Evolutionary conservation across 2,113 vertebrate genomes (phyloP).

Genomic region (Oryzias javanicus): DNA sequence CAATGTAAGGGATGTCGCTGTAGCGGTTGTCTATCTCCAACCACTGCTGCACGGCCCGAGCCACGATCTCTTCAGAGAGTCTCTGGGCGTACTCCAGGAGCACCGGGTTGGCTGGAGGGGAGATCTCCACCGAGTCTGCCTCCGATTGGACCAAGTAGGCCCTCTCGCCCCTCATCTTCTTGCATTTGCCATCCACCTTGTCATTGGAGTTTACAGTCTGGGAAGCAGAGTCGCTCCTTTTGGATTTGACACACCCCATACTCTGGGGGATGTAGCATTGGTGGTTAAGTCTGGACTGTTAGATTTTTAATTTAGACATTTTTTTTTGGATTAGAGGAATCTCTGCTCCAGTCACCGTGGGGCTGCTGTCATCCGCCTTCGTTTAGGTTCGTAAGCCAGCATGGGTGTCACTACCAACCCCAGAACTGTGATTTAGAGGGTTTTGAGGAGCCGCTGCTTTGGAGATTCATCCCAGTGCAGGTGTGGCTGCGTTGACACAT

Average conservation of each 20-base stretch:
- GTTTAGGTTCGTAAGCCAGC: slow-evolving; percentile 29
- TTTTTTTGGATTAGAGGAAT: slow-evolving; percentile 1
- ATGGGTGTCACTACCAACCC: background rate
- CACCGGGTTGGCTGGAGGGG: slow-evolving; percentile 50
- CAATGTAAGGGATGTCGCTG: slow-evolving; percentile 93
- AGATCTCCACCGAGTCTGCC: slow-evolving; percentile 43
- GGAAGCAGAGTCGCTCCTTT: slow-evolving; percentile 74
- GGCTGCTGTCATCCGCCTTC: slow-evolving; percentile 33
- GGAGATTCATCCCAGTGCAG: slow-evolving; percentile 70
- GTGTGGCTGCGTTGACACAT: slow-evolving; percentile 3
- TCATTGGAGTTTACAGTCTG: slow-evolving; percentile 68
- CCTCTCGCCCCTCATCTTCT: slow-evolving; percentile 65
- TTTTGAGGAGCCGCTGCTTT: slow-evolving; percentile 46
- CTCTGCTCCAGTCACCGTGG: background rate
- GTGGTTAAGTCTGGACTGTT: slow-evolving; percentile 13
- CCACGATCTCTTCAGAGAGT: slow-evolving; percentile 87
- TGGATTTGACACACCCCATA: slow-evolving; percentile 98
- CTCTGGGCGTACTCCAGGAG: slow-evolving; percentile 87
- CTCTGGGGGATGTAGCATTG: slow-evolving; percentile 59
- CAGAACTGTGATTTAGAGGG: background rate
- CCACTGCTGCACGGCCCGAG: slow-evolving; percentile 89
- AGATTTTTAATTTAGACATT: background rate
- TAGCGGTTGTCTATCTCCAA: slow-evolving; percentile 86
- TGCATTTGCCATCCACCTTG: slow-evolving; percentile 36
- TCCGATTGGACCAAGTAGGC: slow-evolving; percentile 64